Evolutionary conservation across 2,888 invertebrate species (phyloP), one percentile per base, ranked within the genome.

Genomic region (Lingula anatina): DNA sequence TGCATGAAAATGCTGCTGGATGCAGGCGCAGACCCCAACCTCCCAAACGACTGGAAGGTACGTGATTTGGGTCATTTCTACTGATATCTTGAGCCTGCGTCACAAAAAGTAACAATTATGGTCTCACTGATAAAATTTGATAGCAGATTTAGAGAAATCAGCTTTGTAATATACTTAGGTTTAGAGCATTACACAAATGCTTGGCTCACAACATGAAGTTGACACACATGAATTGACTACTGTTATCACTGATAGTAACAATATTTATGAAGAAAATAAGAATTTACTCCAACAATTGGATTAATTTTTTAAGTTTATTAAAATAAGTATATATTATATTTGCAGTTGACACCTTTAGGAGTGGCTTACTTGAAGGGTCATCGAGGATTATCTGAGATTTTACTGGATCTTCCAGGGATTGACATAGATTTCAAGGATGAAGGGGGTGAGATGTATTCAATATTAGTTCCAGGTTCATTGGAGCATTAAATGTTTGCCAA

Each of bases 341-440:
- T 62, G 56, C 64, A 79, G 71, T 61, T 81, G 27, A 79, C 79
- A 1, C 81, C 82, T 5, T 58, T 81, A 37, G 78, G 76, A 45
- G 75, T 81, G 49, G 81, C 81, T 5, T 82, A 81, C 64, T 56
- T 79, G 55, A 79, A 78, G 55, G 77, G 76, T 36, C 79, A 80
- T 56, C 70, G 74, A 51, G 80, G 80, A 20, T 53, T 81, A 49
- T 79, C 78, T 7, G 78, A 79, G 51, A 68, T 68, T 27, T 63
- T 81, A 3, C 61, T 80, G 31, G 68, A 70, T 35, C 70, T 75
- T 47, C 72, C 78, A 25, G 73, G 70, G 9, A 75, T 77, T 41
- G 73, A 78, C 56, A 74, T 79, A 40, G 70, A 79, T 65, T 75
- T 75, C 55, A 70, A 65, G 63, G 75, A 75, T 62, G 75, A 77